Evolutionary conservation across 2,113 vertebrate species (phyloP).

Genomic region (Ctenodactylus gundi): DNA sequence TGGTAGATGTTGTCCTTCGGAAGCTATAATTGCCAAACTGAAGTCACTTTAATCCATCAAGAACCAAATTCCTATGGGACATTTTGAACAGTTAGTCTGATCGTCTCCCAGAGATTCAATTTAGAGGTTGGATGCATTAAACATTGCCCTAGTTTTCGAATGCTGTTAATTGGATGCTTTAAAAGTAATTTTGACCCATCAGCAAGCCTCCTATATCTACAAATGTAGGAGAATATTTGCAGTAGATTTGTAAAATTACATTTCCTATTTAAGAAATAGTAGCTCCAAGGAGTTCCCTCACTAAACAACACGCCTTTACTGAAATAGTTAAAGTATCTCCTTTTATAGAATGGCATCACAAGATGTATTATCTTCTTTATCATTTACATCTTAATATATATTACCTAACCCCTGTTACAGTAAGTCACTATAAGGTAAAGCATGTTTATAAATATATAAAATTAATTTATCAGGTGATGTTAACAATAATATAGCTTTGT

Average conservation of each 20-base stretch:
- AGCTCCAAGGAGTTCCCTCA: background rate
- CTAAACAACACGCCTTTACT: background rate
- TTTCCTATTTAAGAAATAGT: background rate
- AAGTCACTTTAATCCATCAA: constrained; percentile 72
- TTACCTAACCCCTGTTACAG: background rate
- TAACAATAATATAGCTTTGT: background rate
- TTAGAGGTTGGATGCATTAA: constrained; percentile 59
- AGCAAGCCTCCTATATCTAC: background rate
- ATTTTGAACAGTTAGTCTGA: constrained; percentile 73
- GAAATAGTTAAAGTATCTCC: background rate
- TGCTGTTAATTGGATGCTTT: background rate
- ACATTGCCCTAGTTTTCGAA: background rate
- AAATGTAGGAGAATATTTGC: background rate
- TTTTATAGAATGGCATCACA: background rate
- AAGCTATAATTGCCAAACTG: constrained; percentile 75
- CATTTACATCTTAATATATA: background rate
- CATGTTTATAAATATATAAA: background rate
- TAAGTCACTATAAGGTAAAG: background rate
- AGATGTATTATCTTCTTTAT: background rate
- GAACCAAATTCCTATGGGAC: constrained; percentile 47
- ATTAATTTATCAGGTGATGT: background rate
- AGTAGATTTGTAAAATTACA: background rate
- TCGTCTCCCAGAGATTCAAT: constrained; percentile 44
- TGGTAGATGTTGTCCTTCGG: constrained; percentile 64
- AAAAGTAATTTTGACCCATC: background rate